phyloP scores from a whole-genome alignment of 2,888 invertebrate species.

The Andrena minutula region DNA sequence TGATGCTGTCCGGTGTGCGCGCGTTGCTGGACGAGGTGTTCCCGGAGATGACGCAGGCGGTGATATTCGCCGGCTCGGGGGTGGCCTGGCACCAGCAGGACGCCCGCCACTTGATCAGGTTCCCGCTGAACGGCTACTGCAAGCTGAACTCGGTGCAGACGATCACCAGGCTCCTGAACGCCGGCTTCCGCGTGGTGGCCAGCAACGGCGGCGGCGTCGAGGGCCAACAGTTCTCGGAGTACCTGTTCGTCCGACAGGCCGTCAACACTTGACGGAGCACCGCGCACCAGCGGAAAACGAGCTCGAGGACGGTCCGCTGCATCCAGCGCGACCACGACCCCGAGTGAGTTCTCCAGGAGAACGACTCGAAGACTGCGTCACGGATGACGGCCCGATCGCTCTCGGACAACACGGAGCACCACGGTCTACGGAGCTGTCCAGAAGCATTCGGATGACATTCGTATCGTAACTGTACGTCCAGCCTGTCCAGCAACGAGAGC shows the following conservation, averaged over 20 bases:
- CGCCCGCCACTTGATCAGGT: constrained; percentile 93
- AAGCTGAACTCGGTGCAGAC: constrained; percentile 96
- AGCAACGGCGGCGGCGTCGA: constrained; percentile 95
- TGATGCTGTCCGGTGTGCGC: constrained; percentile 93
- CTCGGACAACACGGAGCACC: constrained; percentile 22
- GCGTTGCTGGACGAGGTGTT: constrained; percentile 91
- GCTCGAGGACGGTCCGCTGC: constrained; percentile 60
- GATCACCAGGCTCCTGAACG: constrained; percentile 92
- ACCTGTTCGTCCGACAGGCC: constrained; percentile 90
- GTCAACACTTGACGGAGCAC: constrained; percentile 80
- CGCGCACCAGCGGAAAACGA: constrained; percentile 65
- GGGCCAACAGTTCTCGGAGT: constrained; percentile 96
- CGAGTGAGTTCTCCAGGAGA: constrained; percentile 70
- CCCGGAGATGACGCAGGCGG: constrained; percentile 91
- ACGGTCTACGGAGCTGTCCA: neutral
- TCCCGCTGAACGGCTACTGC: constrained; percentile 95
- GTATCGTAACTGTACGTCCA: neutral
- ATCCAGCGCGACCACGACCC: constrained; percentile 65
- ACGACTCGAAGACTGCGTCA: constrained; percentile 63
- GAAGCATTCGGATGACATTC: neutral
- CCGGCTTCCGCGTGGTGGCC: constrained; percentile 92
- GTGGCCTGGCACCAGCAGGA: constrained; percentile 94
- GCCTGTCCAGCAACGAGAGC: neutral
- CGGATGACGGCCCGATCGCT: constrained; percentile 38
- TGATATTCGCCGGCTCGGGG: constrained; percentile 92